Conservation (phyloP, 2,113 vertebrate genomes). For the Lampris incognitus region DNA sequence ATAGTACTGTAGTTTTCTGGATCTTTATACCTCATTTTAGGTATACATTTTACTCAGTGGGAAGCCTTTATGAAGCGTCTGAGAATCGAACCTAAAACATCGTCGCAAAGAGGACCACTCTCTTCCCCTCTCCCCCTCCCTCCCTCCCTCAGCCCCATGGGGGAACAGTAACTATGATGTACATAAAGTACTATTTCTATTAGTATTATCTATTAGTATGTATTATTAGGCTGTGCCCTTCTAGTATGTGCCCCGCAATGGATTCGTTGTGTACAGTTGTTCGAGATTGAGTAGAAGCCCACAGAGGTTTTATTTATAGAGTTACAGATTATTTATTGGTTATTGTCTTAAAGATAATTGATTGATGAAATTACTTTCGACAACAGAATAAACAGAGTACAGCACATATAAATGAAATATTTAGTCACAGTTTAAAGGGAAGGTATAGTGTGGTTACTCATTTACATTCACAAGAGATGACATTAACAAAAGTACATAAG, state of each 20-base stretch:
- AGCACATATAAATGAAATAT: constrained; percentile 26
- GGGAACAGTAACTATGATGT: constrained; percentile 80
- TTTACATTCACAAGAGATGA: constrained; percentile 15
- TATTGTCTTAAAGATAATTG: constrained; percentile 62
- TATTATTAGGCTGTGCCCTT: constrained; percentile 77
- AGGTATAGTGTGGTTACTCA: constrained; percentile 22
- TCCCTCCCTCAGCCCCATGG: constrained; percentile 22
- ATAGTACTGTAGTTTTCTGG: too few species aligned
- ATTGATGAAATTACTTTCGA: constrained; percentile 60
- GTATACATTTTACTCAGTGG: constrained; percentile 41
- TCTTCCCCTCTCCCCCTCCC: constrained; percentile 2
- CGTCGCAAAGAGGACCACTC: constrained; percentile 83
- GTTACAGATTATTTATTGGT: constrained; percentile 72
- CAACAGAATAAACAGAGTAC: constrained; percentile 43
- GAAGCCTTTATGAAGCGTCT: constrained; percentile 94
- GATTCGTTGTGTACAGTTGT: constrained; percentile 71
- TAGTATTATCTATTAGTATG: constrained; percentile 32
- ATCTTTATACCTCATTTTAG: too few species aligned
- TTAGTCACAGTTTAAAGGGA: constrained; percentile 31
- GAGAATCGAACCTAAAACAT: constrained; percentile 93
- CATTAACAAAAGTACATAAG: background rate
- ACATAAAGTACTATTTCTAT: constrained; percentile 82
- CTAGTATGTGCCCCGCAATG: constrained; percentile 75
- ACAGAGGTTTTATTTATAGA: constrained; percentile 75
- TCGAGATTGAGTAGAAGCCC: constrained; percentile 74